These are phyloP conservation scores for Takifugu flavidus DNA, from an alignment of 2,113 vertebrate genomes.

Conservation along the genomic window DNA sequence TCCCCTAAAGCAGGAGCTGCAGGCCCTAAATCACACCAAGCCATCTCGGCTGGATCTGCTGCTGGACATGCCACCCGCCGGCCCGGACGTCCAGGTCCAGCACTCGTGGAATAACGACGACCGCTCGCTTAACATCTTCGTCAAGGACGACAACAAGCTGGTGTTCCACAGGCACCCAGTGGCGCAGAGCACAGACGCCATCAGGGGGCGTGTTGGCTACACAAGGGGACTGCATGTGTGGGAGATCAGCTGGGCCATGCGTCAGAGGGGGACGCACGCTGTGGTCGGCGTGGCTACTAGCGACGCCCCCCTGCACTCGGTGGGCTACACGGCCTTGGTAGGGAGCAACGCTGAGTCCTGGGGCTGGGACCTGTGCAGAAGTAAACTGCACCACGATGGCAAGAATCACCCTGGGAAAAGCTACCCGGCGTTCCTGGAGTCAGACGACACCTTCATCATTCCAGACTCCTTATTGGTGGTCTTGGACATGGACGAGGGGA, in stretches of 20 bases:
- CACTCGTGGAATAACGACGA: conserved; percentile 97
- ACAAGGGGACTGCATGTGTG: conserved; percentile 93
- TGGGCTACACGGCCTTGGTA: conserved; percentile 93
- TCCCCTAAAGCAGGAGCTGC: conserved; percentile 89
- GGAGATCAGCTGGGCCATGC: conserved; percentile 98
- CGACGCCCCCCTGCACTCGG: conserved; percentile 90
- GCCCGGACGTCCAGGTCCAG: conserved; percentile 80
- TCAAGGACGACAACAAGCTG: conserved; percentile 96
- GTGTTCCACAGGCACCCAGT: conserved; percentile 97
- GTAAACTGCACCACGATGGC: conserved; percentile 95
- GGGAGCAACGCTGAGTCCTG: conserved; percentile 94
- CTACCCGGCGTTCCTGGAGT: conserved; percentile 90
- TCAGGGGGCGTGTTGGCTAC: conserved; percentile 90
- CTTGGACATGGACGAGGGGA: conserved; percentile 98
- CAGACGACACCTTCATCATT: conserved; percentile 94
- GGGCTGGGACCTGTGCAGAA: conserved; percentile 98
- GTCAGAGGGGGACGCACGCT: conserved; percentile 92
- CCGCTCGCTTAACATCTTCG: conserved; percentile 94
- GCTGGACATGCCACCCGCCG: conserved; percentile 89
- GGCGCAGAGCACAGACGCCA: conserved; percentile 96
- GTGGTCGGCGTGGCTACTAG: conserved; percentile 92
- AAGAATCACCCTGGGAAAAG: conserved; percentile 93
- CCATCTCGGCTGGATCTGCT: conserved; percentile 92
- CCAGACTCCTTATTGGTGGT: conserved; percentile 96
- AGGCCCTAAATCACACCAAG: conserved; percentile 89